Evolutionary conservation across 2,888 invertebrate genomes (phyloP).

Genomic region (Drepana falcataria): DNA sequence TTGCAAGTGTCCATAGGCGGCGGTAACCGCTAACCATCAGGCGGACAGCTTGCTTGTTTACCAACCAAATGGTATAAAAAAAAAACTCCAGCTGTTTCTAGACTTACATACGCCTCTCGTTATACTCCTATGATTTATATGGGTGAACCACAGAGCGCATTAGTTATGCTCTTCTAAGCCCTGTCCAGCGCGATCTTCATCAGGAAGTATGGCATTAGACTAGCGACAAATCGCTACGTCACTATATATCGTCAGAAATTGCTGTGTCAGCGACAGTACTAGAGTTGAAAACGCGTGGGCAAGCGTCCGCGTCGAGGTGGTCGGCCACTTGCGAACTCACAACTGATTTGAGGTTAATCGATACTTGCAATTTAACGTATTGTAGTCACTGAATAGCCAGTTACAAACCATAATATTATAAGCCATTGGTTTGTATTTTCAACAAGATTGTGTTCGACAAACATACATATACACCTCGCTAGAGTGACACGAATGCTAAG

Average conservation of each 20-base stretch:
- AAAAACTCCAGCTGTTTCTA: too few species aligned
- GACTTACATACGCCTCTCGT: too few species aligned
- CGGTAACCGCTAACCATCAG: too few species aligned
- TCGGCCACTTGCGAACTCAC: slow-evolving; percentile 9
- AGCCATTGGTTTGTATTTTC: not conserved
- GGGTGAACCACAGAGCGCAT: not conserved
- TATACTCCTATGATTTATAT: too few species aligned
- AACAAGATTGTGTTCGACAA: too few species aligned
- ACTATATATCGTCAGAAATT: slow-evolving; percentile 15
- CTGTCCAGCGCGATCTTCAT: not conserved
- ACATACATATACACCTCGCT: too few species aligned
- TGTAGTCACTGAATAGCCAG: not conserved
- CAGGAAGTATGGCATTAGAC: not conserved
- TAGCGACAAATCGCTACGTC: slow-evolving; percentile 6
- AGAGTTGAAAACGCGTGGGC: slow-evolving; percentile 28
- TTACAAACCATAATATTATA: not conserved
- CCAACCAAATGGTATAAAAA: too few species aligned
- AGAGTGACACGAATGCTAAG: too few species aligned
- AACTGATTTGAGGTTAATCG: not conserved
- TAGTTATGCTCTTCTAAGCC: not conserved
- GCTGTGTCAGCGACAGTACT: slow-evolving; percentile 16
- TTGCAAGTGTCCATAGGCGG: too few species aligned
- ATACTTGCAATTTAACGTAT: not conserved
- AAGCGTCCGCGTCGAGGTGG: slow-evolving; percentile 27
- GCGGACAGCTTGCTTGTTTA: too few species aligned